Evolutionary conservation across 2,888 invertebrate genomes (phyloP).

Genomic region (Idaea dimidiata): DNA sequence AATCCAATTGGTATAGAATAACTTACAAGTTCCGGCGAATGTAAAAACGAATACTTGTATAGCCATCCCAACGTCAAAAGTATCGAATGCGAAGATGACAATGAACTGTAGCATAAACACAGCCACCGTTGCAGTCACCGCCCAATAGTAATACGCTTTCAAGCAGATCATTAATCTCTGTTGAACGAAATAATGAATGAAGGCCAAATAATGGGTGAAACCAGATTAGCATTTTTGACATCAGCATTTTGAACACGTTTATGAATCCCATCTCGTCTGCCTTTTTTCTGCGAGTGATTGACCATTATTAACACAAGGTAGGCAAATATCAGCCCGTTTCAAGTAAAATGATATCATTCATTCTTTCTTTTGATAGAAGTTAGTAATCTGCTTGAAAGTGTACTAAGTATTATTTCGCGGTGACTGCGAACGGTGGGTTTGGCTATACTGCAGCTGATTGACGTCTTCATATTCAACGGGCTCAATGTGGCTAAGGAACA

Average conservation of each 20-base stretch:
- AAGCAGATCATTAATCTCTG: conserved; percentile 49
- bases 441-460: conserved; percentile 40
- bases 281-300: too few species aligned
- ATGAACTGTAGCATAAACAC: conserved; percentile 41
- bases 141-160: conserved; percentile 56
- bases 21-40: conserved; percentile 53
- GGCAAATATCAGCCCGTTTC: too few species aligned
- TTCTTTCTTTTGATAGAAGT: conserved; percentile 42
- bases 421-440: conserved; percentile 44
- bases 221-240: too few species aligned
- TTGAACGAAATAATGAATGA: conserved; percentile 7
- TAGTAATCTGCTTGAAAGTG: conserved; percentile 36
- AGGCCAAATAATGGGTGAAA: too few species aligned
- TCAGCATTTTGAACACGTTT: too few species aligned
- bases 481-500: conserved; percentile 32
- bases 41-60: conserved; percentile 41
- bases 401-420: conserved; percentile 57
- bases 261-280: too few species aligned
- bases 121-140: conserved; percentile 44
- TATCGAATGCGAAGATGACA: conserved; percentile 19
- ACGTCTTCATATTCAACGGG: conserved; percentile 16
- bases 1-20: neutral
- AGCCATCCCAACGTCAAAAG: conserved; percentile 12
- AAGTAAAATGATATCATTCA: too few species aligned
- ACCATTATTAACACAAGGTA: too few species aligned